Evolutionary conservation across 2,888 invertebrate genomes (phyloP), one percentile per base, ranked within the genome.

Genomic region (Pilophorus perplexus): DNA sequence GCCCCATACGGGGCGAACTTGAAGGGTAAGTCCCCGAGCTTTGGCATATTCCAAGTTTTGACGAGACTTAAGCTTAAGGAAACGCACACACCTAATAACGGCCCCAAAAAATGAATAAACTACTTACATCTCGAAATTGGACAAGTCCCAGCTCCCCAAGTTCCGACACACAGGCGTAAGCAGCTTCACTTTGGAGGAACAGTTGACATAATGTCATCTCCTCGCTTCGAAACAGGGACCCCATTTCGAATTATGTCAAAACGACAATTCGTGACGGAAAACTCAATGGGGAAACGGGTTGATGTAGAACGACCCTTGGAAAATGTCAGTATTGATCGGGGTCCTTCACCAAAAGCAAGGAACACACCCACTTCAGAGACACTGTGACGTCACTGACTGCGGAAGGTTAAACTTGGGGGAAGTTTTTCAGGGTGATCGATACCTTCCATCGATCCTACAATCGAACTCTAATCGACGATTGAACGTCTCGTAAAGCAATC

Each of bases 91-190:
- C n/a, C n/a, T n/a, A n/a, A n/a, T n/a, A n/a, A n/a, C n/a, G n/a
- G n/a, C n/a, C n/a, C n/a, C 28, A 46, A 25, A 62, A 25, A 8
- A 50, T 4, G 2, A 16, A 16, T 12, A 25, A 37, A 42, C 4
- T 18, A 66, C 69, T 70, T 65, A 70, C 70, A 69, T 84, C 84
- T 73, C 83, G 76, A 74, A 85, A 85, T 75, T 85, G 84, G 2
- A 83, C 83, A 40, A 84, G 75, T 44, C 84, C 84, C n/a, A 84
- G 77, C 75, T 85, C 85, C 46, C 85, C 85, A 23, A 85, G 76
- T 73, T 85, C 84, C 4, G 84, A 82, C 16, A 85, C 82, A 75
- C 83, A 84, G 48, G 80, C 79, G 74, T 84, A 85, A 1, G 84
- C 83, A 25, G 84, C 82, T 69, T 73, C 71, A 67, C 71, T 72